Conservation (phyloP, 2,113 vertebrate species). For the Aythya baeri region DNA sequence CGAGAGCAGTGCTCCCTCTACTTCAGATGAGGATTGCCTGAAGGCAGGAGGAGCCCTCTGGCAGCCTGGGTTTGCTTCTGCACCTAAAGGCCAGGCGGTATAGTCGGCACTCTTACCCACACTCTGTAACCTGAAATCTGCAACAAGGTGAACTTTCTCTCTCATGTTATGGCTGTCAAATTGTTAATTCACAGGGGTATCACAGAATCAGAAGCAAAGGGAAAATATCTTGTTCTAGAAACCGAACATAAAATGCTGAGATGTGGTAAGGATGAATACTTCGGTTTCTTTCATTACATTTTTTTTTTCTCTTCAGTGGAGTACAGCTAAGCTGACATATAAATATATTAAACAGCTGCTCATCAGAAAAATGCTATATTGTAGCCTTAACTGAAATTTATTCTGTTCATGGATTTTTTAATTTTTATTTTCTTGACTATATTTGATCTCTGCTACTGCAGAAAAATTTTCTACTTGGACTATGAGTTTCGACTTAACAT, state of each 20-base stretch:
- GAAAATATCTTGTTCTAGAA: neutral
- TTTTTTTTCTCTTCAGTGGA: neutral
- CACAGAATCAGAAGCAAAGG: neutral
- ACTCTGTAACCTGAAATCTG: neutral
- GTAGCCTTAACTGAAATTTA: neutral
- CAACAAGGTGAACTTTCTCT: neutral
- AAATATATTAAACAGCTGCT: constrained; percentile 40
- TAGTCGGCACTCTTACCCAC: neutral
- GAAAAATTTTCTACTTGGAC: neutral
- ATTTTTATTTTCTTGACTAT: neutral
- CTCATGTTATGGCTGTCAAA: neutral
- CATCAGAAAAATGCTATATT: constrained; percentile 2
- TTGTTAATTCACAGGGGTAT: neutral
- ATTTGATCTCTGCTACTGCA: neutral
- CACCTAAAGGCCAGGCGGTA: neutral
- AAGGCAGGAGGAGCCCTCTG: neutral
- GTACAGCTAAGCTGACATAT: neutral
- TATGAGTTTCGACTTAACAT: neutral
- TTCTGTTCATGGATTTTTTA: neutral
- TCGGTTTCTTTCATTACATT: neutral
- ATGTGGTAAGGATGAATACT: neutral
- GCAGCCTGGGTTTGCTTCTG: neutral
- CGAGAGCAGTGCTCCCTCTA: neutral
- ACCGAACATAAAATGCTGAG: neutral
- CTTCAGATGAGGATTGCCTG: neutral